phyloP scores from a whole-genome alignment of 2,113 vertebrate species.

The Phyllostomus hastatus region DNA sequence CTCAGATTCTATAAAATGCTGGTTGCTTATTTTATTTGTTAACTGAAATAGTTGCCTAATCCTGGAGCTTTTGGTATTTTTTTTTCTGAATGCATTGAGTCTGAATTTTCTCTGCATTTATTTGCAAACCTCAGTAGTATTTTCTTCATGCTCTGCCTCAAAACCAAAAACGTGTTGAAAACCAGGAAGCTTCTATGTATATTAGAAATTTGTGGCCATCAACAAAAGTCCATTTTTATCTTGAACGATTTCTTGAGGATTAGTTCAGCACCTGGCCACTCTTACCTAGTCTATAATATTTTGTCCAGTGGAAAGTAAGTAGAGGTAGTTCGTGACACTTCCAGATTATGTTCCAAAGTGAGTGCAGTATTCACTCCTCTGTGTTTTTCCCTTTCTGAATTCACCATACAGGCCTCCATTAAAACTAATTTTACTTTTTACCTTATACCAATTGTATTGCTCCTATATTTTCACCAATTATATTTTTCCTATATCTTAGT shows the following conservation, averaged over 20 bases:
- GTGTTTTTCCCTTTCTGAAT: not conserved
- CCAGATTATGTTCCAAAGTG: not conserved
- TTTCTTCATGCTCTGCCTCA: not conserved
- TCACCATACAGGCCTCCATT: not conserved
- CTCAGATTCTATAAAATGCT: not conserved
- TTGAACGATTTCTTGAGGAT: not conserved
- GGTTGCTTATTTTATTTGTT: not conserved
- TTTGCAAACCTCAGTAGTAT: not conserved
- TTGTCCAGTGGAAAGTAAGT: not conserved
- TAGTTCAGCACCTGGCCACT: not conserved
- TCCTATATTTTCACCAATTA: not conserved
- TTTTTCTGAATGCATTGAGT: not conserved
- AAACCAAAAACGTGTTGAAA: not conserved
- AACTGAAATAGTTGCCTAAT: not conserved
- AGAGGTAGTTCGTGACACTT: not conserved
- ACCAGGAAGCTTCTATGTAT: not conserved
- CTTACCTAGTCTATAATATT: not conserved
- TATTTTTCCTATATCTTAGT: not conserved
- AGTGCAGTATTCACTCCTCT: not conserved
- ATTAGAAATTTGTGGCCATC: not conserved
- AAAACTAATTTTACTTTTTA: not conserved
- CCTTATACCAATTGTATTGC: not conserved
- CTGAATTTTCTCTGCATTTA: not conserved
- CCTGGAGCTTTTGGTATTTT: constrained; percentile 21
- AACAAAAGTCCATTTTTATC: not conserved